Percentiles rank a stretch among this genome's conserved stretches.
Evolutionary conservation across 2,113 vertebrate species (phyloP).

Genomic region (Hippocampus abdominalis): DNA sequence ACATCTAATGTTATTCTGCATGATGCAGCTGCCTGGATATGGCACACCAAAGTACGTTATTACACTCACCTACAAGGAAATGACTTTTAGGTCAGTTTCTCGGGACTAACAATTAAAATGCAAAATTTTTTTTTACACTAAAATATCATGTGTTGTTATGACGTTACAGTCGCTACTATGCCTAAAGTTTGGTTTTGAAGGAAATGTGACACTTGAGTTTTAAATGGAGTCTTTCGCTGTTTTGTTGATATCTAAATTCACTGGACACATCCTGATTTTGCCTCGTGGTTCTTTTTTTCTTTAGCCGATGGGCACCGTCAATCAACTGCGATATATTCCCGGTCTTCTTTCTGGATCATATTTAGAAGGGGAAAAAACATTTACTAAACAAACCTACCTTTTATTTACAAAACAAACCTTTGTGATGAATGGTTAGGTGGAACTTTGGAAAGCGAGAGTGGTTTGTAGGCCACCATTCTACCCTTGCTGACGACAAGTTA

Average conservation of each 20-base stretch:
- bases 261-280: slow-evolving; percentile 26
- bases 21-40: slow-evolving; percentile 17
- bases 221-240: too few relatives aligned
- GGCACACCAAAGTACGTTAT: not conserved
- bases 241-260: too few relatives aligned
- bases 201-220: too few relatives aligned
- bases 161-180: slow-evolving; percentile 8
- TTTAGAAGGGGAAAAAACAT: not conserved
- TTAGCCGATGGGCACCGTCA: too few relatives aligned
- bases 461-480: slow-evolving; percentile 5
- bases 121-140: not conserved
- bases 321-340: too few relatives aligned
- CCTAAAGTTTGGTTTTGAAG: not conserved
- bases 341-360: not conserved
- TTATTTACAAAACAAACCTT: not conserved
- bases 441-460: slow-evolving; percentile 11
- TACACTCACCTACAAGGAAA: not conserved
- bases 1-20: slow-evolving; percentile 34
- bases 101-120: not conserved
- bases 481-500: slow-evolving; percentile 52
- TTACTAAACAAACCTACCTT: not conserved
- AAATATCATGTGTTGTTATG: not conserved
- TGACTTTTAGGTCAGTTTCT: not conserved
- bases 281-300: slow-evolving; percentile 21
- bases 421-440: not conserved